Evolutionary conservation across 2,888 invertebrate genomes (phyloP), one percentile per base, ranked within the genome.

Genomic region (Therioaphis trifolii): DNA sequence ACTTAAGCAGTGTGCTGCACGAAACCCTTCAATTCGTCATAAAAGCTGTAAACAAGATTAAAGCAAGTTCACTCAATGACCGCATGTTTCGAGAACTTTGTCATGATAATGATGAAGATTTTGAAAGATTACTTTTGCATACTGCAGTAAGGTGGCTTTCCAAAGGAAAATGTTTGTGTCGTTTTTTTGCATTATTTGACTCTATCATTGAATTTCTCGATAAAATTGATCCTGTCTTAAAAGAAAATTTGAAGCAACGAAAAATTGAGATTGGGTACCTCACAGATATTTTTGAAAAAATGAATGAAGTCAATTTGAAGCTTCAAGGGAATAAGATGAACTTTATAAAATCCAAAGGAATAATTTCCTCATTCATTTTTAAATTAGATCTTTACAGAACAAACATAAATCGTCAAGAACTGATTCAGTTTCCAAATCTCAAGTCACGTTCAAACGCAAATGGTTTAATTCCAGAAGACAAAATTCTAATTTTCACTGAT

Each of bases 231-330:
- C n/a, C n/a, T n/a, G n/a, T n/a, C n/a, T n/a, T n/a, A n/a, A n/a
- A n/a, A n/a, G n/a, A n/a, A 49, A 49, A 87, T 61, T 85, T 87
- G 84, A 87, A 87, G 27, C 85, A 80, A 85, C 86, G 85, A 86
- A 87, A 87, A 84, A 87, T 86, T 86, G 87, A 88, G 86, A 87
- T 87, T 46, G 87, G 87, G 18, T 87, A 87, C 86, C 84, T 87
- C 86, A 87, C 86, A 85, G 87, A 88, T 85, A 85, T 87, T 77
- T 88, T 85, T 86, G 87, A 86, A 86, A 86, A 77, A 80, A 85
- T 86, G 76, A 86, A 84, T 85, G 85, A 82, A 86, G 85, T 87
- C 87, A 85, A 88, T 87, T 84, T 87, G 79, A 86, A 87, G 85
- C 85, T 87, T 78, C 87, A 86, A 87, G 86, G 86, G 35, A 86